phyloP scores from a whole-genome alignment of 2,888 invertebrate species.

The Meandrusa payeni region DNA sequence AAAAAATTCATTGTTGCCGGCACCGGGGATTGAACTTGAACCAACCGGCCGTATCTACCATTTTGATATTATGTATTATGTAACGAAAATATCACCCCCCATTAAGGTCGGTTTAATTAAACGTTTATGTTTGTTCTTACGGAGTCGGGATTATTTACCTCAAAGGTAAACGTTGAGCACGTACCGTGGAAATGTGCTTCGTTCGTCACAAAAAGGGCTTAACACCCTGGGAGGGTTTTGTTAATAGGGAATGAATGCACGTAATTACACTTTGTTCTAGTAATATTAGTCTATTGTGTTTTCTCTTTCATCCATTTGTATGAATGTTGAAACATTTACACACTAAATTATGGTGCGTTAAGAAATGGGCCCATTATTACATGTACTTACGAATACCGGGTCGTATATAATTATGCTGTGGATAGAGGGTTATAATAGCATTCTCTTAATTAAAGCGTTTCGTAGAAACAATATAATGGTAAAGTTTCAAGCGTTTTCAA shows the following conservation, averaged over 20 bases:
- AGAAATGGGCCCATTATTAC: slow-evolving; percentile 6
- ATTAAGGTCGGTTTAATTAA: slow-evolving; percentile 15
- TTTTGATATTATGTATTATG: no score
- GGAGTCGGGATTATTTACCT: slow-evolving; percentile 18
- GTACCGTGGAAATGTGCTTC: slow-evolving; percentile 29
- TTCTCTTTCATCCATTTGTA: slow-evolving; percentile 14
- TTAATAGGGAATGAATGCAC: slow-evolving; percentile 55
- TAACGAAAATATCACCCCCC: no score
- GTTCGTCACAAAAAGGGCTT: slow-evolving; percentile 32
- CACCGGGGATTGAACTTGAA: no score
- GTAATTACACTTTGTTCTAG: slow-evolving; percentile 63
- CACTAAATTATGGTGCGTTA: slow-evolving; percentile 14
- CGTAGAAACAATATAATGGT: background rate
- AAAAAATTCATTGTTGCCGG: no score
- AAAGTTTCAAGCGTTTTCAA: no score
- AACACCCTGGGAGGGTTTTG: slow-evolving; percentile 39
- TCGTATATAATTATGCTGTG: slow-evolving; percentile 5
- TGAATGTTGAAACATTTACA: slow-evolving; percentile 14
- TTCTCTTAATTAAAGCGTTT: slow-evolving; percentile 9
- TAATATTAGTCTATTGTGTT: slow-evolving; percentile 56
- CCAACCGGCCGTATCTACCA: no score
- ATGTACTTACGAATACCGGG: background rate
- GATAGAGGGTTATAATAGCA: background rate
- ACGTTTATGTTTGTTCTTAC: slow-evolving; percentile 11
- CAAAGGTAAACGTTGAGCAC: slow-evolving; percentile 18